Conservation (phyloP, 2,797 vertebrate species). For the Silurus lanzhouensis region DNA sequence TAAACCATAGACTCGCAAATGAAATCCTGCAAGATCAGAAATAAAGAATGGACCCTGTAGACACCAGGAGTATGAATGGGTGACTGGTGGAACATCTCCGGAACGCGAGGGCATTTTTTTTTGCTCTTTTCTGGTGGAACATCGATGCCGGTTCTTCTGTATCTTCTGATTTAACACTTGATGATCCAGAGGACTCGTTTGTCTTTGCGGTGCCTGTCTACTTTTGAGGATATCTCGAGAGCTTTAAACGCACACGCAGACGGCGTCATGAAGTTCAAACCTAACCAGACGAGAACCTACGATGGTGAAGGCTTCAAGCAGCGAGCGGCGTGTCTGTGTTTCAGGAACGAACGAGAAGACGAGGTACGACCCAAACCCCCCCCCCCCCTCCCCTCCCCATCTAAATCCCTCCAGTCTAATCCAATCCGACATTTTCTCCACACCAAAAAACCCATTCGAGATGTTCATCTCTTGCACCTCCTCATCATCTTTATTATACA, state of each 20-base stretch:
- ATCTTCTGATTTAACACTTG: background rate
- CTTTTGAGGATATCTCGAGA: conserved; percentile 1
- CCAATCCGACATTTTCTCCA: background rate
- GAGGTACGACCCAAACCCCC: conserved; percentile 76
- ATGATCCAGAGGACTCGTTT: background rate
- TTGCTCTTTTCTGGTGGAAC: background rate
- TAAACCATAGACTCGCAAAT: background rate
- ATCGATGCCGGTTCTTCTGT: conserved; percentile 9
- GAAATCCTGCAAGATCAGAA: background rate
- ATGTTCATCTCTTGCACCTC: too few species aligned
- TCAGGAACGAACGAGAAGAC: conserved; percentile 91
- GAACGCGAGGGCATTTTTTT: background rate
- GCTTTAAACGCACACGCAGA: background rate
- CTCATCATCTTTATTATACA: too few species aligned
- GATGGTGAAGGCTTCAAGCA: conserved; percentile 94
- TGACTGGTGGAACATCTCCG: background rate
- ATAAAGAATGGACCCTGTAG: background rate
- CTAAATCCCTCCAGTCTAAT: background rate
- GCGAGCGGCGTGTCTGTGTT: conserved; percentile 91
- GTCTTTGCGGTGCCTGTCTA: background rate
- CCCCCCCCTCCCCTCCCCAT: too few species aligned
- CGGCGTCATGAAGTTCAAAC: conserved; percentile 92
- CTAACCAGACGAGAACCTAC: conserved; percentile 95
- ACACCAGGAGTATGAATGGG: background rate
- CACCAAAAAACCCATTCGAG: background rate